Evolutionary conservation across 2,797 vertebrate species (phyloP).

Genomic region (Sebastes itinus): DNA sequence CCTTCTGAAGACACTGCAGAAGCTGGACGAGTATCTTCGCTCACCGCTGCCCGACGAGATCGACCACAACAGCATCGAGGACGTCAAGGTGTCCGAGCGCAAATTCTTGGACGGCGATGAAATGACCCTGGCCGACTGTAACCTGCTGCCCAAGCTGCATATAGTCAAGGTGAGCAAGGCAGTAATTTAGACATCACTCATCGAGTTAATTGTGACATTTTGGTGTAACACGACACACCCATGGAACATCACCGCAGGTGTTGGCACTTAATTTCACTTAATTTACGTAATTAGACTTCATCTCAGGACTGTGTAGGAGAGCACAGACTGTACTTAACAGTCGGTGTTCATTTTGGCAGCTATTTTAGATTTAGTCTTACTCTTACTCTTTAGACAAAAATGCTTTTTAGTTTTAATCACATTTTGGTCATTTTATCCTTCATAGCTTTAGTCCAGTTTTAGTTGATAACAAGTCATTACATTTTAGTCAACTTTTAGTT

Average conservation of each 20-base stretch:
- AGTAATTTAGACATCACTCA: neutral
- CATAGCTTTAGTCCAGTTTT: too few species aligned
- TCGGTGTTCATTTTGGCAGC: too few species aligned
- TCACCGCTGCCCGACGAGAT: conserved; percentile 95
- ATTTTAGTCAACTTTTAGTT: too few species aligned
- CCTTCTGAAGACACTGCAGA: conserved; percentile 95
- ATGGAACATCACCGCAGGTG: neutral
- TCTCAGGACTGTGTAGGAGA: too few species aligned
- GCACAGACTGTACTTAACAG: too few species aligned
- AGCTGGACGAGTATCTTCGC: conserved; percentile 94
- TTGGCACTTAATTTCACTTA: neutral
- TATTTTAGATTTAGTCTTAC: too few species aligned
- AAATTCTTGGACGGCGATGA: conserved; percentile 96
- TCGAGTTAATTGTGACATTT: neutral
- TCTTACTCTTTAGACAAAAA: too few species aligned
- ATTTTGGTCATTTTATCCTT: too few species aligned
- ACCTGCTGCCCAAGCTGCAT: conserved; percentile 97
- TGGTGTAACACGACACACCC: neutral
- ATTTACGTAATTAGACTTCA: rapidly evolving
- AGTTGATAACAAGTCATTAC: too few species aligned
- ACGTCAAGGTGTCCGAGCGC: conserved; percentile 87
- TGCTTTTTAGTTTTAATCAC: too few species aligned
- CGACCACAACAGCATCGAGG: conserved; percentile 96
- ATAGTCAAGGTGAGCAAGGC: conserved; percentile 90
- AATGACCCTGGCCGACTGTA: conserved; percentile 98